Conservation (phyloP, 2,797 vertebrate species). For the Trichosurus vulpecula region DNA sequence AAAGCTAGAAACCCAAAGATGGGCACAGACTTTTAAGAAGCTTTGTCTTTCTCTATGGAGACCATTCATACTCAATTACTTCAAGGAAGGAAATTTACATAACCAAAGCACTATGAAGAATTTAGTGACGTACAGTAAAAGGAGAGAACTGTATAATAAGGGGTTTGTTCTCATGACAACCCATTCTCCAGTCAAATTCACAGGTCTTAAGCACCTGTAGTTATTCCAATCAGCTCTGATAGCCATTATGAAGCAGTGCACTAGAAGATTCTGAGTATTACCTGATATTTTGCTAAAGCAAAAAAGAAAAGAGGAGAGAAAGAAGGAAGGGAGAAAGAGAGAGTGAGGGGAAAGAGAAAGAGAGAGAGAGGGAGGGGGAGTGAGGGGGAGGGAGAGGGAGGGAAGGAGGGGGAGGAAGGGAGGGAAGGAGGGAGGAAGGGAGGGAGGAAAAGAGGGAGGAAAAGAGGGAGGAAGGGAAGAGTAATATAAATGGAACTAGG, state of each 20-base stretch:
- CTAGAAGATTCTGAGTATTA: neutral
- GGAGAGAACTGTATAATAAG: neutral
- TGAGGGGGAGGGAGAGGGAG: too few species aligned
- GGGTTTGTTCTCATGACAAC: neutral
- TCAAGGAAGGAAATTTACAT: neutral
- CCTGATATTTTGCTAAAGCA: slow-evolving; percentile 1
- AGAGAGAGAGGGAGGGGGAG: too few species aligned
- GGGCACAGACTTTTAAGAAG: neutral
- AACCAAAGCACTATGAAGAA: neutral
- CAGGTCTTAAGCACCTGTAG: neutral
- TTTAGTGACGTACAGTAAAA: neutral
- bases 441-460: too few species aligned
- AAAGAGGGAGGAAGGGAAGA: too few species aligned
- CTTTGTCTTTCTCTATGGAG: neutral
- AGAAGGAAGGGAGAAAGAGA: too few species aligned
- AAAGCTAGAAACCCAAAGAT: neutral
- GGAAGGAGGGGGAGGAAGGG: too few species aligned
- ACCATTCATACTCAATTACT: neutral
- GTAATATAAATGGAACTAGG: neutral
- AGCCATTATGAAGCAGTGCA: neutral
- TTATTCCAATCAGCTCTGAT: slow-evolving; percentile 2
- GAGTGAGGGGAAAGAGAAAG: too few species aligned
- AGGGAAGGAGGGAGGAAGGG: too few species aligned
- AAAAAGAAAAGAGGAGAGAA: neutral
- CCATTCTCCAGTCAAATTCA: neutral